Evolutionary conservation across 2,797 vertebrate genomes (phyloP).

Genomic region (Perodicticus potto): DNA sequence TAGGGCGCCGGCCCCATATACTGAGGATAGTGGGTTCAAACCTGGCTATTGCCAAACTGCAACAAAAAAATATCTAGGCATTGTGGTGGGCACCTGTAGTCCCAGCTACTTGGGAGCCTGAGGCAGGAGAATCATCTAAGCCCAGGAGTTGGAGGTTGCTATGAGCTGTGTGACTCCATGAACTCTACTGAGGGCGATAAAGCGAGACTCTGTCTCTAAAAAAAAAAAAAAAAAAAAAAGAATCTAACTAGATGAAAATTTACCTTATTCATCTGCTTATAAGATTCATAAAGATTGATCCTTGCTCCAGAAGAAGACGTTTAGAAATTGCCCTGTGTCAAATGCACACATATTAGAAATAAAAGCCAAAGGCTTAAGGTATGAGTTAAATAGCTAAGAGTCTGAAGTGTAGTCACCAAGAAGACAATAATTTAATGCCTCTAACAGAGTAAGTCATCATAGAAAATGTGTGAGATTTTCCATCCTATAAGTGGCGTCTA

Average conservation of each 20-base stretch:
- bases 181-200: no score
- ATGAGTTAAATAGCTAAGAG: background rate
- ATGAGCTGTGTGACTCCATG: no score
- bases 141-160: no score
- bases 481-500: background rate
- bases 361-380: background rate
- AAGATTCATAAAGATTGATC: background rate
- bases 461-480: background rate
- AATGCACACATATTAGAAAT: background rate
- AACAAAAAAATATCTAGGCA: no score
- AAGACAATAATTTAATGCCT: slow-evolving; percentile 11
- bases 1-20: no score
- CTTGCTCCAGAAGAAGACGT: background rate
- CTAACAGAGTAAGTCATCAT: background rate
- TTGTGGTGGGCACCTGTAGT: no score
- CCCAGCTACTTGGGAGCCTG: no score
- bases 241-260: slow-evolving; percentile 12
- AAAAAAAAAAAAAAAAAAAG: slow-evolving; percentile 34
- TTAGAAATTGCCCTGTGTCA: background rate
- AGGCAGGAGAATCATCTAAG: no score
- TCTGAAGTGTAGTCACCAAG: background rate
- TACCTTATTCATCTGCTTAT: background rate
- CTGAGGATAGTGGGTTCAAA: no score
- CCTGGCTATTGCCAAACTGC: no score
- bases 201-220: no score